Base-by-base conservation (phyloP, 2,797 vertebrate genomes). In the Poeciliopsis paucimaculata region DNA sequence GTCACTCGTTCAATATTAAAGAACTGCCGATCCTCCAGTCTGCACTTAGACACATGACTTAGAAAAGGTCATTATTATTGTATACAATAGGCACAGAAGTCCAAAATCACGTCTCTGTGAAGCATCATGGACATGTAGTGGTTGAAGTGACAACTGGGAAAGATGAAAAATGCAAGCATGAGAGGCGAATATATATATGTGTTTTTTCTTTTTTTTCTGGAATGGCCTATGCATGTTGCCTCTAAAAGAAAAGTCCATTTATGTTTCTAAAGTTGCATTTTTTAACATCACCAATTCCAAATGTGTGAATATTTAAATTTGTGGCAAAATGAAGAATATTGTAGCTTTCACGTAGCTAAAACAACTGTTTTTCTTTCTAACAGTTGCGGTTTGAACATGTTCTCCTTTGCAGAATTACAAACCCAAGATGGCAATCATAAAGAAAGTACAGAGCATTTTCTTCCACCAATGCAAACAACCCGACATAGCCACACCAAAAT, bases 1-100 rank as follows among this genome's bases (percentile, higher is more conserved):
- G 51, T 53, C 41, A 49, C 47, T 68, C 13, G 9, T 77, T 71
- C 53, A 78, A 79, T 77, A 76, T 77, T 74, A 39, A 81, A 83
- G 10, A 43, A 4, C 34, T 34, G 51, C n/a, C 34, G 60, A 47
- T 49, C 72, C 77, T 75, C n/a, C 49, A 72, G 34, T 72, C 5
- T 70, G 51, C 75, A 76, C 68, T 39, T 51, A 34, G 34, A 20
- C 13, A 43, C 49, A 16, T 8, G 7, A 26, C 26, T 11, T 57
- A 66, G 20, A 45, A 74, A 51, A 78, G 53, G 53, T 51, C 36
- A 72, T 82, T 75, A 62, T 49, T 64, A 60, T 71, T 72, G 49
- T 77, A 71, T 49, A 53, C 8, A 68, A 55, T 39, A 77, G 73
- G 26, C 71, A 34, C 28, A 71, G 28, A 39, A 39, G 45, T 6